Evolutionary conservation across 2,113 vertebrate species (phyloP), one percentile per base, ranked within the genome.

Genomic region (Peromyscus maniculatus): DNA sequence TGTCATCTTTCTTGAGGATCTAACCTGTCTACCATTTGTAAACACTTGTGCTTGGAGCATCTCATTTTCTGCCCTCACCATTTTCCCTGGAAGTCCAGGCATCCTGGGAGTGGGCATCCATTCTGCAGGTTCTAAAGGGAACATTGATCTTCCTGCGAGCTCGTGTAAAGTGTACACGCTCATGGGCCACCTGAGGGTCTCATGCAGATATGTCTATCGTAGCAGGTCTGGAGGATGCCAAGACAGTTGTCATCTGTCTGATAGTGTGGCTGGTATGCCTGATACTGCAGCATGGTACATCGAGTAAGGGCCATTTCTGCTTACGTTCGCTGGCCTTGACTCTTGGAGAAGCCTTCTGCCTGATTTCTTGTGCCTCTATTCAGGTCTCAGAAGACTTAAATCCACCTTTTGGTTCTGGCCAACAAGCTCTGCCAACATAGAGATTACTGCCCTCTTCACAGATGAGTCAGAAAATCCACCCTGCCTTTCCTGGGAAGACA

Each of bases 341-440:
- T 52, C 4, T 0, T 1, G 12, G 39, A 0, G 3, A 10, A 7
- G 52, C 3, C 1, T 52, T 55, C 49, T 21, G 17, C 3, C 13
- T 1, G 33, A n/a, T 43, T 28, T 69, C 43, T 13, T 0, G 33
- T 28, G 17, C 46, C 22, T 33, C 28, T 0, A 9, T 11, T 7
- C 7, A 19, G 21, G 66, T 64, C 17, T 31, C 78, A 43, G 31
- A 24, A 49, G 66, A 3, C 28, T 89, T 64, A 71, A 72, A 46
- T 72, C 52, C 66, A 74, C n/a, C 33, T 69, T 64, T 59, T 71
- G n/a, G 57, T 83, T 91, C 49, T 39, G 7, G 28, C 49, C 19
- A 59, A 33, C 31, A 69, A 21, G 15, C 0, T 77, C 71, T 66
- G 31, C 19, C 91, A 64, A 0, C 46, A 72, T 21, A 0, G 43